phyloP scores from a whole-genome alignment of 2,797 vertebrate genomes.

The Cossypha niveicapilla region DNA sequence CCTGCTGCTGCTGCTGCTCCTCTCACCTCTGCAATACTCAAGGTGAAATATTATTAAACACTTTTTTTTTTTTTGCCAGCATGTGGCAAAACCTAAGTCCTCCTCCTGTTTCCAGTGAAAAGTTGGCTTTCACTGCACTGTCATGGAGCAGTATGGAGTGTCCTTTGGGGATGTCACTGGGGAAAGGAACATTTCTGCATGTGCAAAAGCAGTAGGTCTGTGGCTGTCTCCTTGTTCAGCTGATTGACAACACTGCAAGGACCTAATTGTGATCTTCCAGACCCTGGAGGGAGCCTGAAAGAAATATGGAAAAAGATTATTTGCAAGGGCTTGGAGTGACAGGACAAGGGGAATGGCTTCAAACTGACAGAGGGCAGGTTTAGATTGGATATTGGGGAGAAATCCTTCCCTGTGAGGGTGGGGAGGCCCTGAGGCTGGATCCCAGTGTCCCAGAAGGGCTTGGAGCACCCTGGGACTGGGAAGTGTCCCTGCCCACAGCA shows the following conservation, averaged over 20 bases:
- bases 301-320: no score
- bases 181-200: neutral
- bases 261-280: neutral
- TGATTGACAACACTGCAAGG: neutral
- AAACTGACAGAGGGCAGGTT: neutral
- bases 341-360: neutral
- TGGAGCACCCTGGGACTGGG: rapidly evolving
- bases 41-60: neutral
- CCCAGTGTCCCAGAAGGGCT: rapidly evolving
- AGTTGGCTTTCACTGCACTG: rapidly evolving
- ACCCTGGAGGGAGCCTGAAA: neutral
- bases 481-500: neutral
- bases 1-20: neutral
- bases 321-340: neutral
- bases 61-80: neutral
- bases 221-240: neutral
- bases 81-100: neutral
- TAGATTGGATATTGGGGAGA: neutral
- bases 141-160: neutral
- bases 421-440: neutral
- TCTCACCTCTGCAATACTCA: neutral
- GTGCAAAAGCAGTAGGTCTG: neutral
- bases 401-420: neutral
- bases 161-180: neutral
- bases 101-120: neutral